A percentile compares a stretch with the other conserved stretches of the same genome.
These are phyloP conservation scores for Acanthosoma haemorrhoidale DNA, from an alignment of 2,888 invertebrate genomes.

Conservation along the genomic window DNA sequence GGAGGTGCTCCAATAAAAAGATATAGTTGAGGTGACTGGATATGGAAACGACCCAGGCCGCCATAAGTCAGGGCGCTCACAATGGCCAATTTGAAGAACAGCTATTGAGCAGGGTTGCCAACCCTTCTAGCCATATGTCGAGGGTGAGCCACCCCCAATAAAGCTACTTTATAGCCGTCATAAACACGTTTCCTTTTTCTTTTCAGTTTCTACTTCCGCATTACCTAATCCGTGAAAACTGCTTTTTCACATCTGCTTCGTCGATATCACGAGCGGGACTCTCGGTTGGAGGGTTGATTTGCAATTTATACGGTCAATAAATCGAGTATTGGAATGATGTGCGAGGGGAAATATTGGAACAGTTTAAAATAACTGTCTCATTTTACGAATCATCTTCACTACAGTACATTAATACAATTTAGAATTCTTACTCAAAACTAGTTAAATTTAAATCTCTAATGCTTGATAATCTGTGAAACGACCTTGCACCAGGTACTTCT, in stretches of 20 bases:
- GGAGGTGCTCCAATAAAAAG: neutral
- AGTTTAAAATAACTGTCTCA: too few species aligned
- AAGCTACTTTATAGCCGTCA: constrained; percentile 4
- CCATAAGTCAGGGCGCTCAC: neutral
- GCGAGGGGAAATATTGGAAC: neutral
- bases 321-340: neutral
- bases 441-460: too few species aligned
- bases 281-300: neutral
- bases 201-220: neutral
- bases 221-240: constrained; percentile 1
- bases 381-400: too few species aligned
- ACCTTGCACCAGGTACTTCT: too few species aligned
- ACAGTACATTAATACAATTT: too few species aligned
- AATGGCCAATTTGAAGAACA: neutral
- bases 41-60: neutral
- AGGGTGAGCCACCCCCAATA: neutral
- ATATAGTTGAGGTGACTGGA: neutral
- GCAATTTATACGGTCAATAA: neutral
- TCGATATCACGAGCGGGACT: neutral
- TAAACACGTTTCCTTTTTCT: neutral
- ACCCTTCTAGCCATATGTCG: neutral
- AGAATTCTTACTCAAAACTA: too few species aligned
- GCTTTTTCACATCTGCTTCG: neutral
- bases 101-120: neutral
- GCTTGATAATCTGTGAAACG: too few species aligned